A percentile compares a stretch with the other conserved stretches of the same genome.
These are phyloP conservation scores for Micromys minutus DNA, from an alignment of 2,113 vertebrate genomes.

Conservation along the genomic window DNA sequence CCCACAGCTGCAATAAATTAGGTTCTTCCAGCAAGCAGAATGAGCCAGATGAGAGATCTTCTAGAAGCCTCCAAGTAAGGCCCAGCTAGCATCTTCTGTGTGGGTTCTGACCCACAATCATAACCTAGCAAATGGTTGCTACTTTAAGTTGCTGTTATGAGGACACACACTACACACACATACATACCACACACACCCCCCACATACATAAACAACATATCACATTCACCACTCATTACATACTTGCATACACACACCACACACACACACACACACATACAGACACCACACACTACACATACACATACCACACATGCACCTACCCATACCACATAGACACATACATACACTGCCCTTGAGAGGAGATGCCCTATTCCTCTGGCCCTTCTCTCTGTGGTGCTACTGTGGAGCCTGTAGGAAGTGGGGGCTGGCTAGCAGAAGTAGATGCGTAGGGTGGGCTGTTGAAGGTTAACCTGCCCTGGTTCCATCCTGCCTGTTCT, in stretches of 20 bases:
- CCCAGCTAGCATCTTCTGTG: background rate
- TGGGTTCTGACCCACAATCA: background rate
- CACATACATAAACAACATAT: background rate
- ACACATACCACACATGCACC: background rate
- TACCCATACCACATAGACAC: too few relatives aligned
- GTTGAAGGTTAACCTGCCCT: background rate
- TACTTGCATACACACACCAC: background rate
- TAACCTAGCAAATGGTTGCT: background rate
- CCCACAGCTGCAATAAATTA: background rate
- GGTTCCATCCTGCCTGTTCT: background rate
- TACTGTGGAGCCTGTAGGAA: background rate
- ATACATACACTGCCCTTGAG: background rate
- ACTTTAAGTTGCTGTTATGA: background rate
- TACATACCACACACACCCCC: too few relatives aligned
- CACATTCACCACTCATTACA: background rate
- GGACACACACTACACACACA: background rate
- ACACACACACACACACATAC: background rate
- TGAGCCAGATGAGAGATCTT: accelerated
- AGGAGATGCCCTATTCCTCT: background rate
- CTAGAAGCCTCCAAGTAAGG: background rate
- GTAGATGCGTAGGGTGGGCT: background rate
- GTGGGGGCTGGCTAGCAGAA: background rate
- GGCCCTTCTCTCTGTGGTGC: background rate
- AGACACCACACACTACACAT: background rate
- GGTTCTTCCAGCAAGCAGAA: background rate